Base-by-base conservation (phyloP, 2,113 vertebrate species). In the Phoxinus phoxinus region DNA sequence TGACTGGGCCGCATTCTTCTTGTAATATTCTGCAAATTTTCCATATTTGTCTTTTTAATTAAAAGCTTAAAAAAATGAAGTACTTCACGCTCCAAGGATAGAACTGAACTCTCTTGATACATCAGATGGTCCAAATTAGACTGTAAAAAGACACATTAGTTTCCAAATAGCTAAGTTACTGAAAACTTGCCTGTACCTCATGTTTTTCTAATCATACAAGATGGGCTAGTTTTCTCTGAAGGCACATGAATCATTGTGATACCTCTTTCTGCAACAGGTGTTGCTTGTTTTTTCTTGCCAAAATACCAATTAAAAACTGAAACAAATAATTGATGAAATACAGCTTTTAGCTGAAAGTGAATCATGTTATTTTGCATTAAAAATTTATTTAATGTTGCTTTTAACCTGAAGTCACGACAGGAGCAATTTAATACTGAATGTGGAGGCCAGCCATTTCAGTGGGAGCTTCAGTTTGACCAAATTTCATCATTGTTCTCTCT, bases 391-490 rank as follows among this genome's bases (percentile, higher is more conserved):
- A n/a, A n/a, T n/a, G 10, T 19, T 63, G 58, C 78, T 80, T 63
- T 61, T 80, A 41, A 63, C 27, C 23, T 80, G 23, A 25, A 44
- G 77, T 44, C n/a, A 80, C 15, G 6, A 63, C 7, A 21, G 37
- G 7, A 63, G 58, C 13, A 13, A 63, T 80, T 80, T 63, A 27
- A 63, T 80, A 80, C n/a, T 27, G 77, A 80, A 80, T 80, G 56
- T 63, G 35, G 30, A 79, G 53, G 69, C 51, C 76, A 78, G 53
- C n/a, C 76, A 59, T 78, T 80, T 80, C 23, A 61, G 11, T 37
- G 48, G 51, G 44, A 81, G 46, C 56, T 46, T 76, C 61, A 48
- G 71, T 80, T 75, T 71, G 72, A 67, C 71, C 46, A 58, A 37
- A 48, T 69, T 59, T 87, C 67, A 76, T 65, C 15, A n/a, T 74